Base-by-base conservation (phyloP, 2,888 invertebrate genomes). In the Thyatira batis region DNA sequence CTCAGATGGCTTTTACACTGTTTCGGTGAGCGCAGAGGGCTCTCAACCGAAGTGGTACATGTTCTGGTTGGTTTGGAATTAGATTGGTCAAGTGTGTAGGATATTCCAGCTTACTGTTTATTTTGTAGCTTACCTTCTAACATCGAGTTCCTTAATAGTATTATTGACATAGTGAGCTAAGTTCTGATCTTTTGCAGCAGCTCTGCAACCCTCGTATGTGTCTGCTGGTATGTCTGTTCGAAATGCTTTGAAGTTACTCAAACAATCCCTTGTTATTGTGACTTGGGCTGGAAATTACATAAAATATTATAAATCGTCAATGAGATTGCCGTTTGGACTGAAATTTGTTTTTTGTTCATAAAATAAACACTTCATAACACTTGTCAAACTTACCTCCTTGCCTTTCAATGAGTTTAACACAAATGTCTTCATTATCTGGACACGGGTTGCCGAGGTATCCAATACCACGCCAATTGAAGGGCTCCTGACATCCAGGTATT, bases 191-290 rank as follows among this genome's bases (percentile, higher is more conserved):
- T 93, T 93, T 0, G 97, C 95, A 21, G 97, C 96, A 8, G 95
- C 93, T 53, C 97, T 93, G 73, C 98, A 98, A 0, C 98, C 98
- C 87, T 98, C 98, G 79, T 98, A 98, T 57, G 95, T 96, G 80
- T 98, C 98, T 0, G 97, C 97, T 5, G 98, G 98, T 68, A 98
- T 96, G 73, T 98, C 98, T 3, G 95, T 96, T 52, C 98, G 93
- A 66, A 96, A 94, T 33, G 94, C 95, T 76, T 94, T 93, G 55
- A 98, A 89, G 39, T 95, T 94, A 76, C 97, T 98, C 45, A 98
- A 84, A 78, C 98, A 98, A 67, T 97, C 96, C 67, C 98, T 92
- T 0, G 96, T 98, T 46, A 98, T 96, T 0, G 96, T 93, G 73
- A 94, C 94, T 76, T 95, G 94, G 21, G 95, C 97, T 97, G 84